A percentile compares a stretch with the other conserved stretches of the same genome.
These are phyloP conservation scores for Tursiops truncatus DNA, from an alignment of 2,113 vertebrate species.

Conservation along the genomic window DNA sequence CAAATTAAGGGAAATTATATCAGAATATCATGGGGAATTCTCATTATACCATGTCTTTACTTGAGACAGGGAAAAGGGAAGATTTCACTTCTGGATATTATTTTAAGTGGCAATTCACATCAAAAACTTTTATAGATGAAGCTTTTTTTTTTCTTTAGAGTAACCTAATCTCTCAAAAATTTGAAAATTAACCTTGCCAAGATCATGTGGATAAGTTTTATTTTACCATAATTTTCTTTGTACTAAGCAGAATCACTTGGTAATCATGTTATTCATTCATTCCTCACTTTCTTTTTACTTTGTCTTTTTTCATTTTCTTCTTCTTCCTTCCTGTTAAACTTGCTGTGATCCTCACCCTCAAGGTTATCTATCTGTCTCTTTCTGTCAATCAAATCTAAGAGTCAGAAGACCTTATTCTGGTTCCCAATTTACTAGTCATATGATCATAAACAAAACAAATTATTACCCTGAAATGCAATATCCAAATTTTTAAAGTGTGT, in stretches of 20 bases:
- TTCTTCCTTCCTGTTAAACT: not conserved
- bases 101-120: not conserved
- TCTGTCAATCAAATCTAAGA: not conserved
- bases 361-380: not conserved
- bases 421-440: not conserved
- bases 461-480: not conserved
- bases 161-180: not conserved
- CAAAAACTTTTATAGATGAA: not conserved
- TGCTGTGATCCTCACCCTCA: not conserved
- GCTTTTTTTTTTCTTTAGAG: not conserved
- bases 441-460: not conserved
- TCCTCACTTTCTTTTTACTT: not conserved
- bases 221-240: not conserved
- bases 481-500: not conserved
- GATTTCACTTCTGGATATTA: not conserved
- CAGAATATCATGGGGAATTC: not conserved
- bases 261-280: not conserved
- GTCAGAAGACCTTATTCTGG: not conserved
- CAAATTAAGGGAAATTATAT: slow-evolving; percentile 47
- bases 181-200: not conserved
- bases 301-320: not conserved
- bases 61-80: slow-evolving; percentile 13
- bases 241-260: not conserved
- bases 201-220: not conserved
- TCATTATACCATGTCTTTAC: not conserved